A percentile compares a stretch with the other conserved stretches of the same genome.
These are phyloP conservation scores for Ypsolopha sequella DNA, from an alignment of 2,888 invertebrate species.

Conservation along the genomic window DNA sequence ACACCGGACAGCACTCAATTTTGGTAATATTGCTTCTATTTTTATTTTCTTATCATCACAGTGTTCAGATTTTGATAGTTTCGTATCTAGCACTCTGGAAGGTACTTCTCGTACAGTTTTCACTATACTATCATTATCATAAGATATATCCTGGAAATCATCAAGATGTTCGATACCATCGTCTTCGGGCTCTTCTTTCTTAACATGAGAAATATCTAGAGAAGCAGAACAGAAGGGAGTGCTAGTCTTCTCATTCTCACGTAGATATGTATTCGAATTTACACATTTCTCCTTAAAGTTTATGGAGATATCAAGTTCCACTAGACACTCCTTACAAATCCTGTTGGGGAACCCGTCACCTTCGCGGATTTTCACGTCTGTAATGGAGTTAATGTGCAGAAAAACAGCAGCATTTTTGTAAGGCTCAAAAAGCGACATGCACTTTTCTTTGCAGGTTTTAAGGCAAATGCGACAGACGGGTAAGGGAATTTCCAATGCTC, in stretches of 20 bases:
- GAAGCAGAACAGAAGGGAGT: not conserved
- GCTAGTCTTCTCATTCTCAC: conserved; percentile 8
- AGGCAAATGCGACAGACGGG: conserved; percentile 45
- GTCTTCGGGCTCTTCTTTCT: conserved; percentile 18
- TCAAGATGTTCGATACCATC: conserved; percentile 12
- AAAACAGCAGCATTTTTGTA: conserved; percentile 31
- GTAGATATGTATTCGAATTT: conserved; percentile 29
- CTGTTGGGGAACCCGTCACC: conserved; percentile 41
- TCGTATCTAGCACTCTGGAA: not conserved
- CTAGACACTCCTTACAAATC: conserved; percentile 42
- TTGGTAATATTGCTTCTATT: not conserved
- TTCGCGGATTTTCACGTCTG: conserved; percentile 33
- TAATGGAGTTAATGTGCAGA: conserved; percentile 36
- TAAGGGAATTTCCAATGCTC: not conserved
- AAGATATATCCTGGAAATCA: conserved; percentile 7
- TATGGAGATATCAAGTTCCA: conserved; percentile 37
- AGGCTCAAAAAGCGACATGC: conserved; percentile 36
- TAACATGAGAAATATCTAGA: conserved; percentile 11
- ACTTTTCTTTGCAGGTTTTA: conserved; percentile 16
- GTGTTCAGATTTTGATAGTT: not conserved
- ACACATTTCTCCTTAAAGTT: conserved; percentile 45
- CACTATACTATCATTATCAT: conserved; percentile 5
- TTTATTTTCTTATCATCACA: not conserved
- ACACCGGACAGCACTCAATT: conserved; percentile 5
- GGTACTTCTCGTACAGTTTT: not conserved